Conservation (phyloP, 35 echinoderm and acorn worm genomes). For the Apostichopus parvimensis region DNA sequence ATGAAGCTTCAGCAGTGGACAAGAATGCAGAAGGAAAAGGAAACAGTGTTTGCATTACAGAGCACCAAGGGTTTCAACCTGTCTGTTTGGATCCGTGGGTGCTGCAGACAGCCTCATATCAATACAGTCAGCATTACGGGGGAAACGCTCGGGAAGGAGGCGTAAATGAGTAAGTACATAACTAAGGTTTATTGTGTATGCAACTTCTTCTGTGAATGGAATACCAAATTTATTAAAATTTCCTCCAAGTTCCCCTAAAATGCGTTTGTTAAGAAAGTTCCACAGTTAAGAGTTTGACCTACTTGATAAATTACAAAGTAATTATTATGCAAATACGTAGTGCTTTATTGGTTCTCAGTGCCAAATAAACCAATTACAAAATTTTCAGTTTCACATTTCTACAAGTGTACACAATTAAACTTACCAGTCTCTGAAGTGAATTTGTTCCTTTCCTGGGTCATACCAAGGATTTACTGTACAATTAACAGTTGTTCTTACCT, state of each 20-base stretch:
- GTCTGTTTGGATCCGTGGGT: conserved; percentile 18
- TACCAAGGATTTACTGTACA: no score
- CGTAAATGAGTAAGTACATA: neutral
- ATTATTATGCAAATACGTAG: neutral
- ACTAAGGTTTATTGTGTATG: neutral
- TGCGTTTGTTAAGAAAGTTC: neutral
- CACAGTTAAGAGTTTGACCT: no score
- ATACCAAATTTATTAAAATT: neutral
- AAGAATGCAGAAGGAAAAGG: neutral
- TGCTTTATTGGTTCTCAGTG: neutral
- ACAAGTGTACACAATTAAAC: no score
- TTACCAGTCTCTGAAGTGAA: no score
- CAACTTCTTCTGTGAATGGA: neutral
- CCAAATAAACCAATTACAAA: no score
- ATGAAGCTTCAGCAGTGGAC: neutral
- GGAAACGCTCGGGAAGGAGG: conserved; percentile 28
- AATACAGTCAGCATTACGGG: conserved; percentile 65
- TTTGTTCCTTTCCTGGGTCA: no score
- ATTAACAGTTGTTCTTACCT: no score
- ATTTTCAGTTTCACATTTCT: no score
- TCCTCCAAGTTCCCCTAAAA: neutral
- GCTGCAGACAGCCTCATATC: conserved; percentile 32
- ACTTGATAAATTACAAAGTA: neutral
- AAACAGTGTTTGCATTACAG: conserved; percentile 5
- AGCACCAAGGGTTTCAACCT: conserved; percentile 22